Percentiles rank a stretch among this genome's conserved stretches.
Evolutionary conservation across 2,888 invertebrate species (phyloP).

Genomic region (Autographa gamma): DNA sequence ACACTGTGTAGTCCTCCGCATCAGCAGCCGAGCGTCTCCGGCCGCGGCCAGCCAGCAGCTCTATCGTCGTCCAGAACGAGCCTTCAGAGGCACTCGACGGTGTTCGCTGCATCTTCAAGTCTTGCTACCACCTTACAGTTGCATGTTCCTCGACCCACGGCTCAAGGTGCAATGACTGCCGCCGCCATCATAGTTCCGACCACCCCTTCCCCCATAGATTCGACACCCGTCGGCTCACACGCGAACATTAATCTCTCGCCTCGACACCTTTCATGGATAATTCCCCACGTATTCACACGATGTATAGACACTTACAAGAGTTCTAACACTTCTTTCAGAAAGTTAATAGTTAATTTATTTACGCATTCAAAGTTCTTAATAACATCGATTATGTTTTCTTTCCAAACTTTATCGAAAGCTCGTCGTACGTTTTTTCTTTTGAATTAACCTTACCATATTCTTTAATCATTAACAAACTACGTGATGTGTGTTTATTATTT

Average conservation of each 20-base stretch:
- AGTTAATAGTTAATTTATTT: constrained; percentile 48
- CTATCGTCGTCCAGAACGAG: constrained; percentile 90
- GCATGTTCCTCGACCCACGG: constrained; percentile 78
- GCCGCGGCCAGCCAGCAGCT: constrained; percentile 88
- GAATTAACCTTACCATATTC: neutral
- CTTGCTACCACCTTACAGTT: constrained; percentile 53
- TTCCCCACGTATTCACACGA: constrained; percentile 69
- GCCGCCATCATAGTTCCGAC: constrained; percentile 71
- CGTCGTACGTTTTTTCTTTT: neutral
- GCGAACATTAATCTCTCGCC: constrained; percentile 84
- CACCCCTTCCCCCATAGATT: constrained; percentile 76
- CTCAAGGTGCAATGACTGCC: constrained; percentile 86
- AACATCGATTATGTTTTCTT: constrained; percentile 21
- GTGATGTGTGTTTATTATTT: constrained; percentile 7
- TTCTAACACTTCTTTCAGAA: constrained; percentile 65
- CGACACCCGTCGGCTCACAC: constrained; percentile 82
- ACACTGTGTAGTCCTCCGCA: constrained; percentile 70
- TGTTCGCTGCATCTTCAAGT: constrained; percentile 76
- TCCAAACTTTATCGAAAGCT: constrained; percentile 1
- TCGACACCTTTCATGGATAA: constrained; percentile 75
- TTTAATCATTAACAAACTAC: neutral
- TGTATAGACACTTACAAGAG: constrained; percentile 64
- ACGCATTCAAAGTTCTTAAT: constrained; percentile 28
- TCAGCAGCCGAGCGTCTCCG: constrained; percentile 84
- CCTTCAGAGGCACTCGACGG: constrained; percentile 84